phyloP scores from a whole-genome alignment of 2,113 vertebrate genomes.

The Pithys albifrons region DNA sequence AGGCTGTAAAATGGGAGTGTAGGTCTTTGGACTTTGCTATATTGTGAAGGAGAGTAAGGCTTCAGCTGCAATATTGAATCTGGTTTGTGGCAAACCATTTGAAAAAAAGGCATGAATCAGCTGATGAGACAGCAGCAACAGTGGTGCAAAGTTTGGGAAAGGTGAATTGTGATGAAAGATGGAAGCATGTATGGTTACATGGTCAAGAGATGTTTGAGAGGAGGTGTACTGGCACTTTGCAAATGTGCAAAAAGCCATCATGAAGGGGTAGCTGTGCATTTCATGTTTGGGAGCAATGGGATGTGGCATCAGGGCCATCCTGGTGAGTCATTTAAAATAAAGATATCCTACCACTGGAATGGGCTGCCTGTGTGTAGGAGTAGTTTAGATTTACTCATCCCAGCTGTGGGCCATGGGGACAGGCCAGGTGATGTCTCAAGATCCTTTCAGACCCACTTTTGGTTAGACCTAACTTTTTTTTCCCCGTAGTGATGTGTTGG shows the following conservation, averaged over 20 bases:
- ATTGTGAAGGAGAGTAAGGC: background rate
- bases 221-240: background rate
- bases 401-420: background rate
- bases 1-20: background rate
- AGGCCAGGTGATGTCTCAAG: background rate
- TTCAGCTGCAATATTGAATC: background rate
- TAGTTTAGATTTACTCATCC: background rate
- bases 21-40: background rate
- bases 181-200: background rate
- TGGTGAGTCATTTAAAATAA: background rate
- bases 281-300: background rate
- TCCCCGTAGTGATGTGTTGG: background rate
- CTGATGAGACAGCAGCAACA: background rate
- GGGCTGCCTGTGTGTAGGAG: background rate
- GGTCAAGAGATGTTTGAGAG: background rate
- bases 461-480: background rate
- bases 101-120: background rate
- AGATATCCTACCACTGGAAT: background rate
- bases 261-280: background rate
- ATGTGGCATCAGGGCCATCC: background rate
- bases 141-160: background rate
- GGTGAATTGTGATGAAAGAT: background rate
- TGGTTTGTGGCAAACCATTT: background rate
- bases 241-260: background rate
- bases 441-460: background rate